These are phyloP conservation scores for Nesidiocoris tenuis DNA, from an alignment of 2,888 invertebrate species.

Conservation along the genomic window DNA sequence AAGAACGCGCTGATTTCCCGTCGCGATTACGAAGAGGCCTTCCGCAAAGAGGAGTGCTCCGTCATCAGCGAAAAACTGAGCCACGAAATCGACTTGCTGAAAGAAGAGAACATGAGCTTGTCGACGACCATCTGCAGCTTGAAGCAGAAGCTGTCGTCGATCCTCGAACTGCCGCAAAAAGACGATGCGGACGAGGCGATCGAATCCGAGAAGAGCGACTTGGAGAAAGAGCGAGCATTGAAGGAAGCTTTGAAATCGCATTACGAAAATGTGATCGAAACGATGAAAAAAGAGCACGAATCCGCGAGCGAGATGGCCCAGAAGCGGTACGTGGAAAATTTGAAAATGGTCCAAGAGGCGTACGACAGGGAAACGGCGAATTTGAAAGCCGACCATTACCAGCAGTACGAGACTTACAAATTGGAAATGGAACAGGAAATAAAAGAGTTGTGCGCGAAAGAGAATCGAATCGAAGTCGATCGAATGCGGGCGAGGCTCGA, in stretches of 20 bases:
- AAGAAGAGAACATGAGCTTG: conserved; percentile 31
- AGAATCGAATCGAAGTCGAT: conserved; percentile 1
- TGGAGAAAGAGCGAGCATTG: not conserved
- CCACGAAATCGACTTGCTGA: conserved; percentile 31
- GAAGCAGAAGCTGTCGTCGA: conserved; percentile 22
- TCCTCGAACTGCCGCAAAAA: conserved; percentile 35
- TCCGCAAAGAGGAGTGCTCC: not conserved
- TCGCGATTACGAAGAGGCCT: conserved; percentile 13
- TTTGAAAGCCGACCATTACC: conserved; percentile 8
- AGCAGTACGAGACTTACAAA: conserved; percentile 21
- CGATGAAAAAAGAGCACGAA: conserved; percentile 30
- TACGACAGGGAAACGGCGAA: conserved; percentile 25
- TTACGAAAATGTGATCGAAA: conserved; percentile 20
- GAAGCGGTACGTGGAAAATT: conserved; percentile 16
- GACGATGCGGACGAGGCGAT: not conserved
- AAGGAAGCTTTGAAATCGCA: conserved; percentile 4
- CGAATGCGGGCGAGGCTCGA: conserved; percentile 7
- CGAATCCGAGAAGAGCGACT: not conserved
- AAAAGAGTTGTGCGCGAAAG: not conserved
- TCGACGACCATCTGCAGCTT: conserved; percentile 28
- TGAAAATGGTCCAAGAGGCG: conserved; percentile 27
- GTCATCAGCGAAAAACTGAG: conserved; percentile 22
- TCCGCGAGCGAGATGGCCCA: not conserved
- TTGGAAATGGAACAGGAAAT: conserved; percentile 18
- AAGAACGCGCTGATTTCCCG: conserved; percentile 12